phyloP scores from a whole-genome alignment of 2,888 invertebrate species.

The Mythimna vitellina region DNA sequence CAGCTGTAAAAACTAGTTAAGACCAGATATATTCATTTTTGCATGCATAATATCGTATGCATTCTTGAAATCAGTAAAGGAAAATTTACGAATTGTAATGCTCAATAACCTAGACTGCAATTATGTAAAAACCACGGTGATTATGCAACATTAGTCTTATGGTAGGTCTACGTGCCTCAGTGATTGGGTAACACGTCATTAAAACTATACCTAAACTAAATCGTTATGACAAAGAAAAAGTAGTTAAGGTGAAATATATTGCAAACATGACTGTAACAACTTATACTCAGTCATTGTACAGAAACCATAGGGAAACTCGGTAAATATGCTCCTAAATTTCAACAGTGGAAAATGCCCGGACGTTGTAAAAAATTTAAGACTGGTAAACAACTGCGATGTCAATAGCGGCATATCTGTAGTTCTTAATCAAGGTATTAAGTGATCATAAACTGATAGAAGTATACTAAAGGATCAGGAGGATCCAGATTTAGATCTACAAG shows the following conservation, averaged over 20 bases:
- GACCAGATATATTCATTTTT: not conserved
- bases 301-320: not conserved
- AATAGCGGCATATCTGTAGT: too few species aligned
- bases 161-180: constrained; percentile 10
- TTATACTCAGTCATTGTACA: not conserved
- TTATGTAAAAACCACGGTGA: constrained; percentile 15
- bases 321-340: not conserved
- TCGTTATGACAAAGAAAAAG: constrained; percentile 18
- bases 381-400: too few species aligned
- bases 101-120: not conserved
- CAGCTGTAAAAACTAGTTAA: not conserved
- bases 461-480: too few species aligned
- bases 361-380: not conserved
- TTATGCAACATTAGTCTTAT: constrained; percentile 18
- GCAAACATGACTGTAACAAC: constrained; percentile 22
- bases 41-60: not conserved
- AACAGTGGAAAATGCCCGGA: not conserved
- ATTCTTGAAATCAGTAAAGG: not conserved
- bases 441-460: too few species aligned
- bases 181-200: constrained; percentile 29
- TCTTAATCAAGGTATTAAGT: too few species aligned
- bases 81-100: not conserved
- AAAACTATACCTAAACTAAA: constrained; percentile 7
- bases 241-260: constrained; percentile 21
- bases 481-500: not conserved